Evolutionary conservation across 2,888 invertebrate genomes (phyloP).

Genomic region (Tachina lurida): DNA sequence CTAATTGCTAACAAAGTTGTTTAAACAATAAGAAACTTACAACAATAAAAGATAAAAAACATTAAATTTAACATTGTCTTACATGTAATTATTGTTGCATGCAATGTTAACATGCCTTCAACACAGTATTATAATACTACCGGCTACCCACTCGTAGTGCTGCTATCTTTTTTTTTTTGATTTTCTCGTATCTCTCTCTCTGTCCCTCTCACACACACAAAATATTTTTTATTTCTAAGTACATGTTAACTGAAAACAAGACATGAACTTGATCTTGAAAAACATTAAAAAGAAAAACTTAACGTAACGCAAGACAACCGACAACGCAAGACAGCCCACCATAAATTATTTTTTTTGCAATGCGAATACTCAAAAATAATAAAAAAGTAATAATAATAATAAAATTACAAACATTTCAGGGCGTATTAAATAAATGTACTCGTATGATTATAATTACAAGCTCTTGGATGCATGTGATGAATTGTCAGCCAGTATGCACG

Average conservation of each 20-base stretch:
- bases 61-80: slow-evolving; percentile 62
- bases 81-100: slow-evolving; percentile 68
- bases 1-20: slow-evolving; percentile 57
- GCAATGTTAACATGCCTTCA: slow-evolving; percentile 62
- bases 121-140: slow-evolving; percentile 8
- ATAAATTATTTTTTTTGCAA: slow-evolving; percentile 24
- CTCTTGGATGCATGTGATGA: slow-evolving; percentile 3
- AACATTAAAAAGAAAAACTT: slow-evolving; percentile 17
- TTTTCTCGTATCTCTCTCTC: slow-evolving; percentile 1
- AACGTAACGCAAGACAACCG: slow-evolving; percentile 15
- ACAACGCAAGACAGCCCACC: slow-evolving; percentile 45
- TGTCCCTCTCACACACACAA: background rate
- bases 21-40: slow-evolving; percentile 14
- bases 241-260: slow-evolving; percentile 15
- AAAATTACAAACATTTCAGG: slow-evolving; percentile 11
- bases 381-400: background rate
- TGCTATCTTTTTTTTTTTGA: slow-evolving; percentile 6
- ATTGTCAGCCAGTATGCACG: background rate
- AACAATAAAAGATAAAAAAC: slow-evolving; percentile 42
- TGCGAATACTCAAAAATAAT: background rate
- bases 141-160: slow-evolving; percentile 19
- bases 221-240: background rate
- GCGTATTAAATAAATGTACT: slow-evolving; percentile 5
- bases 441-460: background rate
- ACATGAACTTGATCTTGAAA: slow-evolving; percentile 71